phyloP scores from a whole-genome alignment of 2,797 vertebrate species.

The Nannoperca australis region DNA sequence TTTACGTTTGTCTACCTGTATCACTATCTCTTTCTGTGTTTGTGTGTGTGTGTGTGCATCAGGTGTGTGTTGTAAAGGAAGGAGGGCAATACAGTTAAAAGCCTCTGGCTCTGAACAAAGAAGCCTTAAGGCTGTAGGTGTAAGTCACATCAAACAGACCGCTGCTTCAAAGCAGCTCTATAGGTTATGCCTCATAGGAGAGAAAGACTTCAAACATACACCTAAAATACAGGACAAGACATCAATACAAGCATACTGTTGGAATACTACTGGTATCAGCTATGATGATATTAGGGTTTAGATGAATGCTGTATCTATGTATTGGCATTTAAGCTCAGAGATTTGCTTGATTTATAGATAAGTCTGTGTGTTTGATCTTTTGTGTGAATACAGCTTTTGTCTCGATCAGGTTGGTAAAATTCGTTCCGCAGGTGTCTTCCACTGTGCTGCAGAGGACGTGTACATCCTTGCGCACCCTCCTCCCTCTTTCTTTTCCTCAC shows the following conservation, averaged over 20 bases:
- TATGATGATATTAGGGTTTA: conserved; percentile 25
- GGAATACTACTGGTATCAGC: conserved; percentile 13
- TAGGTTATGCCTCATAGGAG: conserved; percentile 54
- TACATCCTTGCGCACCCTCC: background rate
- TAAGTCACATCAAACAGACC: conserved; percentile 75
- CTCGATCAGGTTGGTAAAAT: conserved; percentile 15
- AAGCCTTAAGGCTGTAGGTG: conserved; percentile 60
- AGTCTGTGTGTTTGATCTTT: conserved; percentile 24
- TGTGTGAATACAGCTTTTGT: conserved; percentile 19
- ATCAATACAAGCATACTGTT: conserved; percentile 38
- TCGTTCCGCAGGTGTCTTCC: background rate
- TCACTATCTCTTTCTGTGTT: conserved; percentile 2
- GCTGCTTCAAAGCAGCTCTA: conserved; percentile 76
- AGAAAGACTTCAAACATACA: conserved; percentile 66
- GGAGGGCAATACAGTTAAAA: conserved; percentile 54
- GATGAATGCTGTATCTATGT: conserved; percentile 21
- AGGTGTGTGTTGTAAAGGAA: conserved; percentile 34
- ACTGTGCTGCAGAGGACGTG: conserved; percentile 16
- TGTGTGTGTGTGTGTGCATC: conserved; percentile 33
- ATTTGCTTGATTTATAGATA: conserved; percentile 26
- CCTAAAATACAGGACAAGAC: conserved; percentile 51
- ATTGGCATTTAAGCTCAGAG: conserved; percentile 23
- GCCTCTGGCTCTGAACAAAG: conserved; percentile 63
- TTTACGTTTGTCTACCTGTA: background rate
- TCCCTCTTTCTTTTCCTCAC: conserved; percentile 10